Percentiles rank a stretch among this genome's conserved stretches.
These are phyloP conservation scores for Calliopsis andreniformis DNA, from an alignment of 1,140 invertebrate genomes.

Conservation along the genomic window DNA sequence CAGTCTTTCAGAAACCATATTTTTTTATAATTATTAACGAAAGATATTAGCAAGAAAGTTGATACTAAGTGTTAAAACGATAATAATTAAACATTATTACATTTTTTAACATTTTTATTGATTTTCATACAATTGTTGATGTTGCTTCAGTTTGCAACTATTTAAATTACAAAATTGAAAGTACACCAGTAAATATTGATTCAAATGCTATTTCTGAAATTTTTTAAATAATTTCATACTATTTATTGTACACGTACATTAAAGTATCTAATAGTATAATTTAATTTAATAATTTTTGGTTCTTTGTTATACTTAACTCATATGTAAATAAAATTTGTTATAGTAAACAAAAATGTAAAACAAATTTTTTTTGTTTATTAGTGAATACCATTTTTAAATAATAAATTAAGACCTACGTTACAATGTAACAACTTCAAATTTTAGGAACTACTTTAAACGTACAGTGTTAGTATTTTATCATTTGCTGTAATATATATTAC, in stretches of 20 bases:
- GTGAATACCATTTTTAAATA: not conserved
- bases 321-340: not conserved
- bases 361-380: not conserved
- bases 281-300: constrained; percentile 18
- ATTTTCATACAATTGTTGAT: constrained; percentile 10
- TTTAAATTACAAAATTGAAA: not conserved
- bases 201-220: not conserved
- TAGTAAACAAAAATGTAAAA: not conserved
- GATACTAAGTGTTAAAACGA: not conserved
- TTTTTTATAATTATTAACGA: constrained; percentile 28
- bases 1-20: constrained; percentile 17
- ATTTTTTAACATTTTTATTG: constrained; percentile 24
- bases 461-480: constrained; percentile 18
- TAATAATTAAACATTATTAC: not conserved
- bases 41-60: not conserved
- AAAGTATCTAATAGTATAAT: not conserved
- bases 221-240: not conserved
- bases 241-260: not conserved
- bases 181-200: not conserved
- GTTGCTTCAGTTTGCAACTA: constrained; percentile 10
- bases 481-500: constrained; percentile 15
- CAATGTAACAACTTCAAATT: not conserved
- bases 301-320: not conserved
- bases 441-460: constrained; percentile 40
- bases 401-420: constrained; percentile 16